Percentiles rank a stretch among this genome's conserved stretches.
Evolutionary conservation across 2,797 vertebrate species (phyloP).

Genomic region (Lepidocolaptes lacrymiger): DNA sequence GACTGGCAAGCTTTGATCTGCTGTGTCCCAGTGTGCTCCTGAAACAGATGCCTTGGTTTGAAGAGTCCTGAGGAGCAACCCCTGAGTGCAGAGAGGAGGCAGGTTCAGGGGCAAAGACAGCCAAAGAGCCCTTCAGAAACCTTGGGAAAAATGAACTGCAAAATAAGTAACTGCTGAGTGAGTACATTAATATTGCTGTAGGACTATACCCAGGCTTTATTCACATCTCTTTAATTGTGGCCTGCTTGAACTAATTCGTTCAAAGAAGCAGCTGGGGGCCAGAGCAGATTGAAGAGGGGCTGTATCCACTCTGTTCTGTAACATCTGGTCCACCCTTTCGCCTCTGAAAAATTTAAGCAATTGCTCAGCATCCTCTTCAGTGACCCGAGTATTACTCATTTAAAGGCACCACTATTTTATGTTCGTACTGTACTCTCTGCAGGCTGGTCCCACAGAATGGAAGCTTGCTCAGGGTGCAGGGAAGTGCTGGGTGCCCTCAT

Average conservation of each 20-base stretch:
- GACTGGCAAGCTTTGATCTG: background rate
- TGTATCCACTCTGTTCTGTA: background rate
- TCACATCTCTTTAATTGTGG: background rate
- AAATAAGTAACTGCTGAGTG: background rate
- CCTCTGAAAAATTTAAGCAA: background rate
- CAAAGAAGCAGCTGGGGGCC: background rate
- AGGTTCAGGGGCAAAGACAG: accelerated
- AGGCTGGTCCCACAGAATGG: background rate
- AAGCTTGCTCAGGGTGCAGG: background rate
- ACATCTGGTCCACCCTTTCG: background rate
- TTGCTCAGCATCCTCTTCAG: background rate
- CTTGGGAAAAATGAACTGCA: background rate
- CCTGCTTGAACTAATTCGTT: background rate
- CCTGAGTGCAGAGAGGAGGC: background rate
- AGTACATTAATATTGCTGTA: background rate
- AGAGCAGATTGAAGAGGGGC: background rate
- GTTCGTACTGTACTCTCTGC: background rate
- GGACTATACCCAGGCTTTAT: background rate
- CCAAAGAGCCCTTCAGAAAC: background rate
- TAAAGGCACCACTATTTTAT: background rate
- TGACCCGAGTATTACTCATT: background rate
- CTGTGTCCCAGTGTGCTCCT: accelerated
- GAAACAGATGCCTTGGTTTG: background rate
- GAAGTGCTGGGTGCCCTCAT: background rate
- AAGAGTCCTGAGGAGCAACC: background rate